phyloP scores from a whole-genome alignment of 2,113 vertebrate species.

The Reinhardtius hippoglossoides region DNA sequence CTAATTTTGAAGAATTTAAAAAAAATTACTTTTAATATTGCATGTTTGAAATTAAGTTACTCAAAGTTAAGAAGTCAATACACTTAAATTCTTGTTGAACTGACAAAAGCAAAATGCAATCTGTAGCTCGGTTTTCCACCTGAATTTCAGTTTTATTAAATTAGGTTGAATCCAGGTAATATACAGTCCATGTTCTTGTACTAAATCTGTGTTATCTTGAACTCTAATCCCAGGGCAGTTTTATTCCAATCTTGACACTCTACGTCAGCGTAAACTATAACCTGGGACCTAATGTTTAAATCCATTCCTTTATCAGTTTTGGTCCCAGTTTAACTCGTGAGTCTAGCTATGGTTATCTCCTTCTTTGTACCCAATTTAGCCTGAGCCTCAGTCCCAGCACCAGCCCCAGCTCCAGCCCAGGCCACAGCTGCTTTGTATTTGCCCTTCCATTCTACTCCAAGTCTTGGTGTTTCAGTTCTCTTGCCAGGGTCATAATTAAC shows the following conservation, averaged over 20 bases:
- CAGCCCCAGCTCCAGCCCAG: slow-evolving; percentile 12
- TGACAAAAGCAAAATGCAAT: too few relatives aligned
- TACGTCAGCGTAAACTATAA: too few relatives aligned
- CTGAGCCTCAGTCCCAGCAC: neutral
- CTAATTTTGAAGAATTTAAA: too few relatives aligned
- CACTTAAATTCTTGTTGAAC: too few relatives aligned
- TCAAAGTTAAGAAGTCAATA: too few relatives aligned
- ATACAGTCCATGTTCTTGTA: neutral
- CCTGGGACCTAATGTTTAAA: neutral
- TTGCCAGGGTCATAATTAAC: slow-evolving; percentile 87
- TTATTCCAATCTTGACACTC: neutral
- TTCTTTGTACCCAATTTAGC: slow-evolving; percentile 10
- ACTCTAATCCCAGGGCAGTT: neutral
- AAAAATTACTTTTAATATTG: too few relatives aligned
- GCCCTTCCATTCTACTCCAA: slow-evolving; percentile 85
- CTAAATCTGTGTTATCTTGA: neutral
- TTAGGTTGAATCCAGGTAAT: too few relatives aligned
- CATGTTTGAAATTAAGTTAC: too few relatives aligned
- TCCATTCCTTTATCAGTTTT: too few relatives aligned
- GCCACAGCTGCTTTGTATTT: slow-evolving; percentile 89
- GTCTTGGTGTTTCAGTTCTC: slow-evolving; percentile 84
- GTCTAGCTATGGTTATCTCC: slow-evolving; percentile 1
- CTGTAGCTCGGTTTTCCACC: too few relatives aligned
- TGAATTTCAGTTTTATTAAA: too few relatives aligned
- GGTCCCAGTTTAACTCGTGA: neutral